Evolutionary conservation across 2,888 invertebrate genomes (phyloP).

Genomic region (Proisotoma minuta): DNA sequence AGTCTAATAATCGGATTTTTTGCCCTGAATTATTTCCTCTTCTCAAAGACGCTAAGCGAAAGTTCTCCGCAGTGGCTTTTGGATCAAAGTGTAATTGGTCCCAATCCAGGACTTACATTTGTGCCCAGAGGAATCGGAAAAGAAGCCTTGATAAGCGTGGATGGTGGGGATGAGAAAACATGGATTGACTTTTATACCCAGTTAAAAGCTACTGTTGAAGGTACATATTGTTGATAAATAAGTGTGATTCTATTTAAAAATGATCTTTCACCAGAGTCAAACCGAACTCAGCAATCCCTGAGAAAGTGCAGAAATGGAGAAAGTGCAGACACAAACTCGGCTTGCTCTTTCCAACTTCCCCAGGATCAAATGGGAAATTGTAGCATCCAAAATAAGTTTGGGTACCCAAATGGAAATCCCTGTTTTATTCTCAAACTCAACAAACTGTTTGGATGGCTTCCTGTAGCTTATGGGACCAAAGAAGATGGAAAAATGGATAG

Average conservation of each 20-base stretch:
- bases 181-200: too few species aligned
- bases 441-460: background rate
- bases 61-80: background rate
- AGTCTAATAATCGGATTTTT: background rate
- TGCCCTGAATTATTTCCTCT: background rate
- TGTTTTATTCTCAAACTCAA: conserved; percentile 4
- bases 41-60: background rate
- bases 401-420: background rate
- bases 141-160: too few species aligned
- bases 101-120: background rate
- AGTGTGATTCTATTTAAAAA: too few species aligned
- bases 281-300: too few species aligned
- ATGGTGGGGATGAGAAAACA: too few species aligned
- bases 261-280: too few species aligned
- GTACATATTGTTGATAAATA: too few species aligned
- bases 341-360: too few species aligned
- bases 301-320: too few species aligned
- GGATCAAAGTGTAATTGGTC: background rate
- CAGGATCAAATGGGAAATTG: background rate
- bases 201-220: too few species aligned
- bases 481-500: background rate
- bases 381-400: background rate
- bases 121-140: too few species aligned
- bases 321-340: too few species aligned
- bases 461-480: background rate